These are phyloP conservation scores for Graphium colonna DNA, from an alignment of 2,888 invertebrate species.

Conservation along the genomic window DNA sequence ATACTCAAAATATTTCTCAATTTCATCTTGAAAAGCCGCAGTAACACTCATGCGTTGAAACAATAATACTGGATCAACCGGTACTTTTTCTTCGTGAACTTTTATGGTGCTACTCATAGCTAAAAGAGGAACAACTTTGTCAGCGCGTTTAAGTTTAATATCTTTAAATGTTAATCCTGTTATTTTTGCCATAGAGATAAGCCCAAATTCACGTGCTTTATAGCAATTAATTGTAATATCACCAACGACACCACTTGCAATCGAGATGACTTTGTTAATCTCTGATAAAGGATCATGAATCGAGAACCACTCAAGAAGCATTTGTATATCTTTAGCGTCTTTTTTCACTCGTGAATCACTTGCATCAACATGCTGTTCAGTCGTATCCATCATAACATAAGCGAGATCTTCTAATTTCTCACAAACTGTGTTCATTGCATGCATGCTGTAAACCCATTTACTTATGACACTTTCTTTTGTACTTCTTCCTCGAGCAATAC, in stretches of 20 bases:
- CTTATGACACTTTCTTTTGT: no score
- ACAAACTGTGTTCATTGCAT: no score
- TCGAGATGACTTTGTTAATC: constrained; percentile 29
- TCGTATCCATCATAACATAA: constrained; percentile 40
- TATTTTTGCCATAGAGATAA: constrained; percentile 36
- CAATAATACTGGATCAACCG: no score
- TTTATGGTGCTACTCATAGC: no score
- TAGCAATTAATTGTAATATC: constrained; percentile 32
- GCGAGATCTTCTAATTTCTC: constrained; percentile 38
- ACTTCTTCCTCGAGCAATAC: no score
- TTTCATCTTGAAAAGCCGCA: no score
- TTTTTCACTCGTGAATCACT: constrained; percentile 41
- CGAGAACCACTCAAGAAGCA: constrained; percentile 40
- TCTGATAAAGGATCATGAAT: constrained; percentile 40
- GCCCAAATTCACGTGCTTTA: constrained; percentile 33
- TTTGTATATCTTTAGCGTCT: constrained; percentile 28
- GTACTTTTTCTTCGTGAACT: constrained; percentile 41
- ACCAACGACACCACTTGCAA: constrained; percentile 32
- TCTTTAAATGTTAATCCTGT: constrained; percentile 34
- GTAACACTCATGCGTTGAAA: constrained; percentile 43
- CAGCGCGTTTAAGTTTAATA: constrained; percentile 42
- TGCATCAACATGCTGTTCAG: constrained; percentile 49
- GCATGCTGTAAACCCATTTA: no score
- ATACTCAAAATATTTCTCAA: no score
- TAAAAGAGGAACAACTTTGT: constrained; percentile 43